Evolutionary conservation across 2,888 invertebrate genomes (phyloP).

Genomic region (Blastobasis lacticolella): DNA sequence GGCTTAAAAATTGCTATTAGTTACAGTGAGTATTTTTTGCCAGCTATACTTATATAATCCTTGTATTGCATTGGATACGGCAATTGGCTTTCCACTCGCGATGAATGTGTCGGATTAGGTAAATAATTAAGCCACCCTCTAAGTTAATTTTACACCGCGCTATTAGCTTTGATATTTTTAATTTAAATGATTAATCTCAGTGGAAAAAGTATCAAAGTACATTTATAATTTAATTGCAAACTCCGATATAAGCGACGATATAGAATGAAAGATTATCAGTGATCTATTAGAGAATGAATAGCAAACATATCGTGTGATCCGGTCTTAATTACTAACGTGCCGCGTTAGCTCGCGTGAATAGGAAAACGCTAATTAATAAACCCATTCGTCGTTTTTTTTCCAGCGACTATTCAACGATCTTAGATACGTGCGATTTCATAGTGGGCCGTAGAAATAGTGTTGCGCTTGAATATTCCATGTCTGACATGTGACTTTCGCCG

Average conservation of each 20-base stretch:
- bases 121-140: too few relatives aligned
- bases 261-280: conserved; percentile 25
- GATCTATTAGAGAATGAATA: conserved; percentile 32
- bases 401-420: conserved; percentile 21
- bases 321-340: conserved; percentile 33
- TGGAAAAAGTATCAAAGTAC: too few relatives aligned
- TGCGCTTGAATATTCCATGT: conserved; percentile 17
- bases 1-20: too few relatives aligned
- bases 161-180: too few relatives aligned
- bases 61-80: too few relatives aligned
- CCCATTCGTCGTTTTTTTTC: conserved; percentile 28
- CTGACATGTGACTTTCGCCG: conserved; percentile 19
- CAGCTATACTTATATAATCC: too few relatives aligned
- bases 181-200: too few relatives aligned
- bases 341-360: conserved; percentile 34
- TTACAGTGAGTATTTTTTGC: too few relatives aligned
- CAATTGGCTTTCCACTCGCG: too few relatives aligned
- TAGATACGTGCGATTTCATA: conserved; percentile 18
- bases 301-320: conserved; percentile 45
- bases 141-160: too few relatives aligned
- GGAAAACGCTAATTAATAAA: conserved; percentile 45
- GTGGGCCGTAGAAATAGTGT: conserved; percentile 9
- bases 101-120: too few relatives aligned
- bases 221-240: too few relatives aligned
- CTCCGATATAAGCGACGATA: conserved; percentile 2